phyloP scores from a whole-genome alignment of 2,888 invertebrate genomes.

The Microchrysa polita region DNA sequence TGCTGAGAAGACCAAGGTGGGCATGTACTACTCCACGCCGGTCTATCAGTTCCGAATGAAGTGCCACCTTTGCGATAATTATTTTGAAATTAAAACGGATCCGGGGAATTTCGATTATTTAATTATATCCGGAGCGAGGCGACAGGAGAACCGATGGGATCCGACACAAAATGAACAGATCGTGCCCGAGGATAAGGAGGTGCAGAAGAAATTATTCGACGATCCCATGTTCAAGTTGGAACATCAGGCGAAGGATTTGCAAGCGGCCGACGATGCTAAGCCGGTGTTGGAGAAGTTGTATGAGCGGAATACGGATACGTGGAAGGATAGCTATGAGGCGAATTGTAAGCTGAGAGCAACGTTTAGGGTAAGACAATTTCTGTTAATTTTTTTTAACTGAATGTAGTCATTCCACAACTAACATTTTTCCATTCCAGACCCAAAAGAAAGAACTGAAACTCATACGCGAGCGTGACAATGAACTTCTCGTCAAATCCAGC shows the following conservation, averaged over 20 bases:
- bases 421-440: slow-evolving; percentile 63
- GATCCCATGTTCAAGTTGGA: slow-evolving; percentile 99
- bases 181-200: slow-evolving; percentile 90
- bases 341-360: slow-evolving; percentile 85
- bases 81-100: slow-evolving; percentile 98
- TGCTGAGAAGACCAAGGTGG: slow-evolving; percentile 90
- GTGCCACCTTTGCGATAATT: slow-evolving; percentile 95
- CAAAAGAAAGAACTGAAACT: slow-evolving; percentile 80
- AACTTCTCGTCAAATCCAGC: slow-evolving; percentile 78
- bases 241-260: slow-evolving; percentile 85
- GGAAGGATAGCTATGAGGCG: slow-evolving; percentile 93
- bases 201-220: slow-evolving; percentile 86
- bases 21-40: slow-evolving; percentile 98
- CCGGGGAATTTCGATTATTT: slow-evolving; percentile 97
- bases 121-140: slow-evolving; percentile 90
- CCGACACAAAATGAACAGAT: slow-evolving; percentile 94
- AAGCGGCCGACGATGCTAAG: slow-evolving; percentile 74
- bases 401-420: not conserved
- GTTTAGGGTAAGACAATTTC: slow-evolving; percentile 79
- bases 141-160: slow-evolving; percentile 99
- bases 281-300: slow-evolving; percentile 80
- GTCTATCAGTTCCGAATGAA: slow-evolving; percentile 99
- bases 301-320: slow-evolving; percentile 79
- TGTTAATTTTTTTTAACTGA: not conserved
- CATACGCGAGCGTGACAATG: slow-evolving; percentile 73